A percentile compares a stretch with the other conserved stretches of the same genome.
These are phyloP conservation scores for Copsychus sechellarum DNA, from an alignment of 2,113 vertebrate genomes.

Conservation along the genomic window DNA sequence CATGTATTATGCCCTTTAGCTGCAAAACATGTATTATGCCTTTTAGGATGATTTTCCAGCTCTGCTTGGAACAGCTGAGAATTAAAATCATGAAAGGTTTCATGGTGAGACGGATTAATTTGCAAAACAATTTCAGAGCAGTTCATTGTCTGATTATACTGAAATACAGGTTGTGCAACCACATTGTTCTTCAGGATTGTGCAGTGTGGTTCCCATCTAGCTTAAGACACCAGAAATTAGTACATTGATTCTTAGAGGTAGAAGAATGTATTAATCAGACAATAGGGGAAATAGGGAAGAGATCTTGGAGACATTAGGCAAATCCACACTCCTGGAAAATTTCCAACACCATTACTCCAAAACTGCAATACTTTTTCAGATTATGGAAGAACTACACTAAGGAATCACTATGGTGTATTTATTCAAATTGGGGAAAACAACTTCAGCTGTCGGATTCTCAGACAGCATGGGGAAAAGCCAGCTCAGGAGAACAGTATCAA, in stretches of 20 bases:
- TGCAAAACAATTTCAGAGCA: neutral
- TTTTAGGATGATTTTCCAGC: constrained; percentile 13
- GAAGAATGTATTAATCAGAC: neutral
- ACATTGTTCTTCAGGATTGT: neutral
- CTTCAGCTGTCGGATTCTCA: neutral
- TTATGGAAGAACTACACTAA: neutral
- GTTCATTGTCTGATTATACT: neutral
- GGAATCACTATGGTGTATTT: neutral
- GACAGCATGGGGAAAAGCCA: neutral
- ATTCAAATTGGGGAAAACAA: neutral
- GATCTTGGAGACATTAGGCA: neutral
- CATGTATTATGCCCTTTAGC: neutral
- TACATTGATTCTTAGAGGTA: neutral
- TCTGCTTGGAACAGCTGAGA: neutral
- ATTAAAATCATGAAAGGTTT: constrained; percentile 5
- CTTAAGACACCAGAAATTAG: neutral
- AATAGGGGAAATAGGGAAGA: neutral
- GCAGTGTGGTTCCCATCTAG: neutral
- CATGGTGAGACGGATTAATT: neutral
- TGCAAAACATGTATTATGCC: neutral
- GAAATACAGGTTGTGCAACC: neutral
- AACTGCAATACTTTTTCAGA: neutral
- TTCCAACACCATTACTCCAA: neutral
- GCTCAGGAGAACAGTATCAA: neutral
- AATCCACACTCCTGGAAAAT: neutral